Evolutionary conservation across 2,113 vertebrate species (phyloP).

Genomic region (Cariama cristata): DNA sequence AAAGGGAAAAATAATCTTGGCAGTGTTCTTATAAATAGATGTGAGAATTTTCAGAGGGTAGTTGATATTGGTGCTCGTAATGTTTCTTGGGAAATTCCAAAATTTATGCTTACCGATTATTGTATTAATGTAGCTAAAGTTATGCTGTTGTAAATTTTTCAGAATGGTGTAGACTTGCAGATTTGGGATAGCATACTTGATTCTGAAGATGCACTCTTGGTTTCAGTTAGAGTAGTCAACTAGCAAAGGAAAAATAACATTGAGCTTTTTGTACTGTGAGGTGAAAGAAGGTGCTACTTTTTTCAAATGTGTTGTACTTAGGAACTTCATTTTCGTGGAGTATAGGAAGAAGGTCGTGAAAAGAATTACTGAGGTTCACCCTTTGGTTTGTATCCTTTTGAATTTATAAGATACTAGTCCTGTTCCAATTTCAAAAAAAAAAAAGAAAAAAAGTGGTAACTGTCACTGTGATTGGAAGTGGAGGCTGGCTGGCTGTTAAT

Average conservation of each 20-base stretch:
- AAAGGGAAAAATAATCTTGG: neutral
- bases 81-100: neutral
- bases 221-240: neutral
- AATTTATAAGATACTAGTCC: neutral
- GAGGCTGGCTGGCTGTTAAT: neutral
- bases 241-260: neutral
- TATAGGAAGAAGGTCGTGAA: neutral
- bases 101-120: neutral
- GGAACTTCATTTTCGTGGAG: neutral
- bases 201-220: neutral
- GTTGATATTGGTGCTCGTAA: neutral
- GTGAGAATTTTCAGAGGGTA: neutral
- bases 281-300: neutral
- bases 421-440: neutral
- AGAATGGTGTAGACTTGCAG: neutral
- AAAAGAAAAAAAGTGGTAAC: neutral
- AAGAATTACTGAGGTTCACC: neutral
- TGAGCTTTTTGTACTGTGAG: neutral
- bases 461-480: neutral
- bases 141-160: neutral
- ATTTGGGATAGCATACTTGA: neutral
- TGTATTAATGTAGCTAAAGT: neutral
- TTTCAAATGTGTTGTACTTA: neutral
- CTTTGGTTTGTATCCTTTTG: neutral
- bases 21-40: neutral